Base-by-base conservation (phyloP, 2,113 vertebrate genomes). In the Eulemur rufifrons region DNA sequence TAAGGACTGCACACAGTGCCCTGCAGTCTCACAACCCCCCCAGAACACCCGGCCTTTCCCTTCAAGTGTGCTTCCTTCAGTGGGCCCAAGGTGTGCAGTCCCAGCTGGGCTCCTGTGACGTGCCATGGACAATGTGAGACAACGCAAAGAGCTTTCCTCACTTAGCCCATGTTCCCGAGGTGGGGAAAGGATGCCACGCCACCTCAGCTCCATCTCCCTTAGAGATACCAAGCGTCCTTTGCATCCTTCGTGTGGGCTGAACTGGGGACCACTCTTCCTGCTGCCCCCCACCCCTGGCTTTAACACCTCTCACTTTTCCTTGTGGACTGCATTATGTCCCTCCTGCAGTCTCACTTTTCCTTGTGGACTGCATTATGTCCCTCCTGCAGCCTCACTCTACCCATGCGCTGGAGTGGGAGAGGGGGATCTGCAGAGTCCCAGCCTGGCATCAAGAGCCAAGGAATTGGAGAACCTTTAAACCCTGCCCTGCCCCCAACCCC, bases 111-210 rank as follows among this genome's bases (percentile, higher is more conserved):
- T 3, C 20, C 86, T 39, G 45, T 23, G 94, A 61, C 61, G 39
- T 0, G 5, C 14, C 2, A 0, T 2, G 1, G 47, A 27, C 17
- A 8, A 34, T 0, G 1, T 10, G 32, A 78, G 20, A 23, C 0
- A 0, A 32, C 0, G 6, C 18, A 56, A 14, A 52, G 45, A 23
- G 39, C 54, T 83, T 52, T 42, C 21, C n/a, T 37, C 52, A 42
- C 86, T 56, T 25, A 42, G 71, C 8, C 63, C 10, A 23, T 9
- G 21, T 50, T 54, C 54, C 54, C 64, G 63, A 47, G 47, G 47
- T 21, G 11, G 20, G 34, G 59, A 63, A 66, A n/a, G 34, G 78
- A 54, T 4, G 3, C 42, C n/a, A 14, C 0, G 15, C 18, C 39
- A 34, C 37, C 42, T 42, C 32, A 50, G 45, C 34, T 64, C 50